Percentiles rank a stretch among this genome's conserved stretches.
Evolutionary conservation across 1,140 invertebrate species (phyloP).

Genomic region (Drosophila parabipectinata): DNA sequence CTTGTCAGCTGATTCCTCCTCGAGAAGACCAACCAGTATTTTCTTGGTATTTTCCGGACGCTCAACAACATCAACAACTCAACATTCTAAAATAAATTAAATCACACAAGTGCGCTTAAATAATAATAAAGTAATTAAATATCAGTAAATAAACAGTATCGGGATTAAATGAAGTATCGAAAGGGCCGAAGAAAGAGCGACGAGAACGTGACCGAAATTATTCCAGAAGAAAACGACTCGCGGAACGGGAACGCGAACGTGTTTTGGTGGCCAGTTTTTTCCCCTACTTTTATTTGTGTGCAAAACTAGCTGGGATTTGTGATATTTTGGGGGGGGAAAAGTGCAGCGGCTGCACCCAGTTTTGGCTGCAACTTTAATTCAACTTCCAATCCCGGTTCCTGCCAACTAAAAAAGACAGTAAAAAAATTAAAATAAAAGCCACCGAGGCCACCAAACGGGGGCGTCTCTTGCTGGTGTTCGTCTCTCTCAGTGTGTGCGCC

Average conservation of each 20-base stretch:
- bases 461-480: conserved; percentile 33
- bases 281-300: conserved; percentile 22
- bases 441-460: conserved; percentile 58
- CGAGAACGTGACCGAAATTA: background rate
- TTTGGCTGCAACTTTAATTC: conserved; percentile 35
- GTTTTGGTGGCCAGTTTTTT: conserved; percentile 64
- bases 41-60: conserved; percentile 4
- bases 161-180: background rate
- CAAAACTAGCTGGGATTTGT: conserved; percentile 63
- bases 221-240: conserved; percentile 17
- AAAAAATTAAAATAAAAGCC: conserved; percentile 14
- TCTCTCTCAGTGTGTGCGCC: conserved; percentile 11
- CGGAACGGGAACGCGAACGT: conserved; percentile 64
- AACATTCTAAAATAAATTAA: conserved; percentile 17
- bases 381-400: conserved; percentile 51
- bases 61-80: conserved; percentile 17
- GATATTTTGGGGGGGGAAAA: conserved; percentile 19
- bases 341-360: conserved; percentile 45
- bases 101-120: conserved; percentile 26
- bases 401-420: conserved; percentile 6
- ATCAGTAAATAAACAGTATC: background rate
- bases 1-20: background rate
- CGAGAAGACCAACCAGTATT: background rate
- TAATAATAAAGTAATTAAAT: conserved; percentile 5
- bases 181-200: background rate